Percentiles rank a stretch among this genome's conserved stretches.
phyloP scores from a whole-genome alignment of 2,888 invertebrate species.

The Pollenia angustigena region DNA sequence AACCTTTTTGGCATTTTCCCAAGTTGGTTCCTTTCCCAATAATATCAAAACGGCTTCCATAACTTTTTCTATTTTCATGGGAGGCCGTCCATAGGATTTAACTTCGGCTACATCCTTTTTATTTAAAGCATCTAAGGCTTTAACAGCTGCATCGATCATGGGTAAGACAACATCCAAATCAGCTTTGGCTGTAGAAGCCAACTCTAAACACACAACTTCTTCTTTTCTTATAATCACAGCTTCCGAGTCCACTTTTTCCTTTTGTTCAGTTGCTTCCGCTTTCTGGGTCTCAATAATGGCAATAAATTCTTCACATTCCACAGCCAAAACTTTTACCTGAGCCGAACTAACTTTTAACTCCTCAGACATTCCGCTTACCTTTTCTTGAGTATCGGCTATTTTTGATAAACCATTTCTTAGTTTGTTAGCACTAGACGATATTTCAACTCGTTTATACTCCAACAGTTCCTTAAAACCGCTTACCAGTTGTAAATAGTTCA shows the following conservation, averaged over 20 bases:
- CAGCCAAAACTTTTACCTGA: conserved; percentile 90
- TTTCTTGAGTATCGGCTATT: conserved; percentile 93
- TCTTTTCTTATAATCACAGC: conserved; percentile 91
- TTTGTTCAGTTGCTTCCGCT: conserved; percentile 92
- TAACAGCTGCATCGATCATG: conserved; percentile 92
- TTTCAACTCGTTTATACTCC: conserved; percentile 88
- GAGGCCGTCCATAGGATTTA: conserved; percentile 94
- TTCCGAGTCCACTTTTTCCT: conserved; percentile 89
- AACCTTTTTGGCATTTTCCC: conserved; percentile 94
- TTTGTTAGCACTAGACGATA: conserved; percentile 91
- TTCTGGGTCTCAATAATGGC: conserved; percentile 92
- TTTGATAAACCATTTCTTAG: conserved; percentile 92
- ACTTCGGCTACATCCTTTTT: conserved; percentile 96
- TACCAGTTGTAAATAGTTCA: conserved; percentile 94
- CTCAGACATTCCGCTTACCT: conserved; percentile 92
- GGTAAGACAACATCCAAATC: conserved; percentile 95
- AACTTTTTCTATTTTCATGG: conserved; percentile 94
- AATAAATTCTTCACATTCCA: conserved; percentile 94
- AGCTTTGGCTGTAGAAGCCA: conserved; percentile 92
- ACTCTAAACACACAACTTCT: conserved; percentile 91
- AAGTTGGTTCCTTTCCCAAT: conserved; percentile 88
- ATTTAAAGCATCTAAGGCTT: conserved; percentile 90
- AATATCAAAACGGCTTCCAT: conserved; percentile 95
- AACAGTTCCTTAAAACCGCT: conserved; percentile 92
- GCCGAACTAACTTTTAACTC: conserved; percentile 90